These are phyloP conservation scores for Astyanax mexicanus DNA, from an alignment of 2,797 vertebrate genomes.

Conservation along the genomic window DNA sequence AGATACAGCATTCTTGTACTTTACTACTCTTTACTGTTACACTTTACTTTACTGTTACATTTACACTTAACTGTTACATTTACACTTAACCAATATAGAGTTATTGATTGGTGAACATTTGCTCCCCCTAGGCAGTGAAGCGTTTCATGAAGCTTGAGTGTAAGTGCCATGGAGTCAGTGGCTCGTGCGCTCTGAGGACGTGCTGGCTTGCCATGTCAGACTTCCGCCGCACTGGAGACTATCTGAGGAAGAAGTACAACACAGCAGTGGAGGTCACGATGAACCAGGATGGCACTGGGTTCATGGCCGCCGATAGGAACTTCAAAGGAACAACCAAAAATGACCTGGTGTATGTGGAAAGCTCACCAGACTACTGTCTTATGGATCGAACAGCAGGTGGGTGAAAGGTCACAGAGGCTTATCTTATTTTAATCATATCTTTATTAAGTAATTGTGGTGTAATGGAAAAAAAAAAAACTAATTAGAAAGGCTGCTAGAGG, in stretches of 20 bases:
- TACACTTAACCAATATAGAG: not conserved
- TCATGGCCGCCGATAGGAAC: conserved; percentile 90
- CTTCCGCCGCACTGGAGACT: conserved; percentile 93
- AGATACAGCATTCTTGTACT: too few relatives aligned
- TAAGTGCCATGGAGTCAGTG: conserved; percentile 97
- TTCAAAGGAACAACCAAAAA: conserved; percentile 92
- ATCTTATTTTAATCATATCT: not conserved
- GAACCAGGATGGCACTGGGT: conserved; percentile 96
- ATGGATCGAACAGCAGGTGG: conserved; percentile 93
- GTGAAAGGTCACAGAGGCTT: conserved; percentile 58
- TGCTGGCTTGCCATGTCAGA: conserved; percentile 97
- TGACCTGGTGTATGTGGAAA: conserved; percentile 96
- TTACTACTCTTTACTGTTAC: too few relatives aligned
- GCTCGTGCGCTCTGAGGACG: conserved; percentile 95
- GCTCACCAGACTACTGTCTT: conserved; percentile 95
- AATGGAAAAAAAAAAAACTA: not conserved
- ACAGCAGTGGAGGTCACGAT: conserved; percentile 94
- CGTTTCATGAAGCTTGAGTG: conserved; percentile 98
- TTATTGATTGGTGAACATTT: conserved; percentile 55
- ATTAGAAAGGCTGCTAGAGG: not conserved
- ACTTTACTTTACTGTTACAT: too few relatives aligned
- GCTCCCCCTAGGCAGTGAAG: conserved; percentile 89
- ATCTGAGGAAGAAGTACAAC: conserved; percentile 93
- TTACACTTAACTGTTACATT: too few relatives aligned
- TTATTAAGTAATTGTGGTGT: not conserved